Evolutionary conservation across 2,888 invertebrate genomes (phyloP).

Genomic region (Lithosia quadra): DNA sequence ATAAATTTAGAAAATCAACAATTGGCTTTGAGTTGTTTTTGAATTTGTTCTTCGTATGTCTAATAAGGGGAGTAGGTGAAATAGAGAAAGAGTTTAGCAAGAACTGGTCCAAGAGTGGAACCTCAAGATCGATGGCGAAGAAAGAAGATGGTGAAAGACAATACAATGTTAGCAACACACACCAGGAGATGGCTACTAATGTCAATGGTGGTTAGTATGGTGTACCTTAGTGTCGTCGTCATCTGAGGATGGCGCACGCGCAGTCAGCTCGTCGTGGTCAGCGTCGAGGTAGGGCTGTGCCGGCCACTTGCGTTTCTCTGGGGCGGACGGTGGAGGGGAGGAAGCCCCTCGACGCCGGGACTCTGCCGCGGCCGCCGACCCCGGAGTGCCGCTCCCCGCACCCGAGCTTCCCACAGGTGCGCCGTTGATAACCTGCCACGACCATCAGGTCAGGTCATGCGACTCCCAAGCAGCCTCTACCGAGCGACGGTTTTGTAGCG

Average conservation of each 20-base stretch:
- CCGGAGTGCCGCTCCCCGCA: constrained; percentile 50
- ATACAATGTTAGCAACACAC: constrained; percentile 34
- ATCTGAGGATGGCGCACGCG: constrained; percentile 69
- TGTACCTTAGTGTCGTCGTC: constrained; percentile 81
- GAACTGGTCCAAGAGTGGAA: neutral
- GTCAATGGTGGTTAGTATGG: constrained; percentile 49
- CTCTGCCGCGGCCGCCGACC: constrained; percentile 59
- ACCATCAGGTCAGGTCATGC: constrained; percentile 32
- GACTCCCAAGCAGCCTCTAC: constrained; percentile 59
- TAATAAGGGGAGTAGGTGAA: neutral
- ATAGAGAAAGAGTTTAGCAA: neutral
- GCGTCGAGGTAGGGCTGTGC: constrained; percentile 68
- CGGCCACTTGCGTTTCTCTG: constrained; percentile 92
- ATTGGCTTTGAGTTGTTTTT: neutral
- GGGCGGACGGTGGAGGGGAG: constrained; percentile 85
- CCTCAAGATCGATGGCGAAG: neutral
- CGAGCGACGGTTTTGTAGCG: constrained; percentile 48
- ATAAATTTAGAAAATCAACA: neutral
- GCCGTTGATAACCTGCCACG: constrained; percentile 80
- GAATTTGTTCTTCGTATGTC: neutral
- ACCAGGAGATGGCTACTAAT: constrained; percentile 55
- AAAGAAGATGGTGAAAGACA: neutral
- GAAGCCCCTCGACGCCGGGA: constrained; percentile 79
- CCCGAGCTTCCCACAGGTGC: constrained; percentile 64
- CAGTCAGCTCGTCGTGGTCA: constrained; percentile 64